A percentile compares a stretch with the other conserved stretches of the same genome.
Conservation (phyloP, 2,113 vertebrate genomes). For the Odobenus rosmarus region DNA sequence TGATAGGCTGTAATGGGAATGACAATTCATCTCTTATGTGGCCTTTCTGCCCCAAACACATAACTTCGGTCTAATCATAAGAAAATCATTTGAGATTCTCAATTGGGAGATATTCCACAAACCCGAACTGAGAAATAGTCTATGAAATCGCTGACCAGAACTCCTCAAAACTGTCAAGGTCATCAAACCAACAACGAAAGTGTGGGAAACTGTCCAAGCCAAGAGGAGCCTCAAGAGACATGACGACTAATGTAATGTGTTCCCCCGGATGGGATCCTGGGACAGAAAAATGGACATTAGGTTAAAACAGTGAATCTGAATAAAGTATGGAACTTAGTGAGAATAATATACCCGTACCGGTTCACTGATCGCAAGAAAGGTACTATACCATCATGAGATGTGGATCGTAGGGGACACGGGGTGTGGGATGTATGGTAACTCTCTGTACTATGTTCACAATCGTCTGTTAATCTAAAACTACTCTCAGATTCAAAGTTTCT, state of each 20-base stretch:
- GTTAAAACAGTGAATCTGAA: neutral
- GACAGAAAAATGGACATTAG: neutral
- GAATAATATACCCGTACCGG: too few species aligned
- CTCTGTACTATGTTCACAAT: rapidly evolving
- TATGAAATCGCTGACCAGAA: neutral
- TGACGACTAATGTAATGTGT: too few species aligned
- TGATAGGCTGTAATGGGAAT: rapidly evolving
- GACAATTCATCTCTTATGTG: rapidly evolving
- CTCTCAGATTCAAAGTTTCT: neutral
- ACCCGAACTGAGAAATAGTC: neutral
- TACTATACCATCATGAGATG: neutral
- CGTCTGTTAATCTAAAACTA: neutral
- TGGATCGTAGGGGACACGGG: neutral
- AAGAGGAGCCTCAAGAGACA: neutral
- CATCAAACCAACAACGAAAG: neutral
- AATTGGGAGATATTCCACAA: neutral
- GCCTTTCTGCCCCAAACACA: neutral
- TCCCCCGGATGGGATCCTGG: neutral
- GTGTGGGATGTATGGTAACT: neutral
- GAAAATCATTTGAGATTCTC: neutral
- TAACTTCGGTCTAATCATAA: neutral
- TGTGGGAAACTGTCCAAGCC: neutral
- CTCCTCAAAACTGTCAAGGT: neutral
- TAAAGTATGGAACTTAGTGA: neutral
- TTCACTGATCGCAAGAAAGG: neutral